Base-by-base conservation (phyloP, 2,797 vertebrate species). In the Nasua narica region DNA sequence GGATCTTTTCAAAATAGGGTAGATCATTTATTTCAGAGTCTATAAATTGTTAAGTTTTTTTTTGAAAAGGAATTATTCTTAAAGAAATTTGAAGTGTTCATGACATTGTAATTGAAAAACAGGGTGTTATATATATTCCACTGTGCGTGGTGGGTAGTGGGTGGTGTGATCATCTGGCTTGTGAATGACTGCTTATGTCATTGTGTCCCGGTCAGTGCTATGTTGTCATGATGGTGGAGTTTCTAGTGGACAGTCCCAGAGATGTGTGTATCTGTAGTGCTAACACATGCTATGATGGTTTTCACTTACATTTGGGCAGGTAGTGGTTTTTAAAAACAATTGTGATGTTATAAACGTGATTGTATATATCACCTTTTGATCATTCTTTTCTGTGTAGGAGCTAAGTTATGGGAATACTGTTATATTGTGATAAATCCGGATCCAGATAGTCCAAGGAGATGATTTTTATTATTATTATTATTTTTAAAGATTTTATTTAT, bases 21-120 rank as follows among this genome's bases (percentile, higher is more conserved):
- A 88, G 65, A 46, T 96, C n/a, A n/a, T 88, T 96, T 91, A 93
- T 94, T 90, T 87, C 29, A 16, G 70, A 82, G 50, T 90, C 19
- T 91, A 12, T 82, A 67, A 79, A 85, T 14, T 54, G n/a, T 37
- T n/a, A 60, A 11, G 35, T 70, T 27, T 70, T 65, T 62, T 60
- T 56, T 62, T 60, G 76, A 91, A 95, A 82, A 74, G 29, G 50
- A 84, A 83, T 95, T 90, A 50, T 89, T 94, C 1, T 82, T 46
- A 82, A 94, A 62, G 50, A 29, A 77, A 89, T 94, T 93, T 85
- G 70, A 93, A 78, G 46, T 35, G 54, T 67, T 88, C 11, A 10
- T 87, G 72, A 65, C 27, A 35, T 56, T 40, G 15, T 78, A 74
- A 72, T 85, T 85, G 54, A 76, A 90, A 90, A 88, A 19, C 1